Evolutionary conservation across 2,888 invertebrate genomes (phyloP).

Genomic region (Apomyelois bistriatella): DNA sequence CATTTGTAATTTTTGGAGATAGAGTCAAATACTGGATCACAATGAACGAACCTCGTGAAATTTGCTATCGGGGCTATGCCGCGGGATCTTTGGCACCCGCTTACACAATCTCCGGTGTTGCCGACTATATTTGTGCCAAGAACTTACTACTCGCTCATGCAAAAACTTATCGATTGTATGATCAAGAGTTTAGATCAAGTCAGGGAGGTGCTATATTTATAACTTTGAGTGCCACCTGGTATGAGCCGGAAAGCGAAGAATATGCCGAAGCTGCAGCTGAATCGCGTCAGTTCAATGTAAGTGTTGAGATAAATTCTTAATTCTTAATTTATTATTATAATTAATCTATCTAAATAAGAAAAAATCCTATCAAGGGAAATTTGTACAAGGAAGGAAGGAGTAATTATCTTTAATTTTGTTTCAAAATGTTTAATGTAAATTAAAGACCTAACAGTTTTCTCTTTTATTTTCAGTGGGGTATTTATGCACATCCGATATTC

Average conservation of each 20-base stretch:
- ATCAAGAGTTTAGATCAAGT: conserved; percentile 35
- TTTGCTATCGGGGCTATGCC: conserved; percentile 64
- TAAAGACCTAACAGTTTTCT: no score
- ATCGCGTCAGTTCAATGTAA: no score
- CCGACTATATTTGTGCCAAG: conserved; percentile 67
- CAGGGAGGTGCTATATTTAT: no score
- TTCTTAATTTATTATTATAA: no score
- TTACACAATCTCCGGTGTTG: conserved; percentile 49
- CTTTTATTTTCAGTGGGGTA: conserved; percentile 60
- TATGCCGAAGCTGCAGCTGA: conserved; percentile 18
- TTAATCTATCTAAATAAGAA: no score
- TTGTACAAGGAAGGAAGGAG: no score
- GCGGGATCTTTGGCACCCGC: conserved; percentile 37
- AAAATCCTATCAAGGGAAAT: no score
- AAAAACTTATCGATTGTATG: conserved; percentile 57
- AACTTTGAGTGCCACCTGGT: conserved; percentile 18
- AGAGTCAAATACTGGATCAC: conserved; percentile 76
- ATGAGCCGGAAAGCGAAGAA: conserved; percentile 48
- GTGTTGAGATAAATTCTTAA: no score
- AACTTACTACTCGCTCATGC: no score
- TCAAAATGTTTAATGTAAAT: no score
- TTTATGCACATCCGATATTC: conserved; percentile 81
- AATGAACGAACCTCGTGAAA: conserved; percentile 72
- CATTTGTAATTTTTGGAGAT: conserved; percentile 63
- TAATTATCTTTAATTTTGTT: no score